phyloP scores from a whole-genome alignment of 2,888 invertebrate species.

The Lithophane socia region DNA sequence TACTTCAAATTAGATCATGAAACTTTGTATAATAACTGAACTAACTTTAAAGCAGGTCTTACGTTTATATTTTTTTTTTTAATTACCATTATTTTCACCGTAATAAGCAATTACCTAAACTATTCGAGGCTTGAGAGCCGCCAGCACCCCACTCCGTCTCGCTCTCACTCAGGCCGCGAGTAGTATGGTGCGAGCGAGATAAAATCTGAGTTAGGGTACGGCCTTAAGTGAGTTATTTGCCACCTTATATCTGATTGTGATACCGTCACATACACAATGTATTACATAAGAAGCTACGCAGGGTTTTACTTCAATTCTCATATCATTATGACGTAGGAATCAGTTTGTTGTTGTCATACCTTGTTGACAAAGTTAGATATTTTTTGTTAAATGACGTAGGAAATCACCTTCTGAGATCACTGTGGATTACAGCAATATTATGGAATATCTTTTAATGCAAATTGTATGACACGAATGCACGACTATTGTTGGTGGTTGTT shows the following conservation, averaged over 20 bases:
- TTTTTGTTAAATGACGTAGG: slow-evolving; percentile 45
- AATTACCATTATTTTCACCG: too few species aligned
- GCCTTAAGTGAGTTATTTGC: slow-evolving; percentile 27
- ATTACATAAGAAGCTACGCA: slow-evolving; percentile 36
- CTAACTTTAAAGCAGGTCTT: too few species aligned
- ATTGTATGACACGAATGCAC: neutral
- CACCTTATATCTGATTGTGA: slow-evolving; percentile 38
- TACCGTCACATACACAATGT: slow-evolving; percentile 12
- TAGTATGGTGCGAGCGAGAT: too few species aligned
- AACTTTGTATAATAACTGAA: too few species aligned
- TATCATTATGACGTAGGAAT: slow-evolving; percentile 39
- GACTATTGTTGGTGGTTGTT: slow-evolving; percentile 5
- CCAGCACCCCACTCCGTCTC: too few species aligned
- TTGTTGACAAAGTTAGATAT: slow-evolving; percentile 31
- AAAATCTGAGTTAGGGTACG: too few species aligned
- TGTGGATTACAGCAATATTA: slow-evolving; percentile 27
- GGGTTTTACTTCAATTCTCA: slow-evolving; percentile 17
- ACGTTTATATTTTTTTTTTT: too few species aligned
- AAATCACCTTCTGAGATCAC: slow-evolving; percentile 38
- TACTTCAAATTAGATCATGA: too few species aligned
- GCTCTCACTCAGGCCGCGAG: too few species aligned
- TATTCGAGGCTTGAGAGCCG: too few species aligned
- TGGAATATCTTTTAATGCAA: slow-evolving; percentile 15
- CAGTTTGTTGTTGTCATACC: neutral
- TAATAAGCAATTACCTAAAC: too few species aligned